These are phyloP conservation scores for Anolis apletophallus DNA, from an alignment of 2,797 vertebrate species.

Conservation along the genomic window DNA sequence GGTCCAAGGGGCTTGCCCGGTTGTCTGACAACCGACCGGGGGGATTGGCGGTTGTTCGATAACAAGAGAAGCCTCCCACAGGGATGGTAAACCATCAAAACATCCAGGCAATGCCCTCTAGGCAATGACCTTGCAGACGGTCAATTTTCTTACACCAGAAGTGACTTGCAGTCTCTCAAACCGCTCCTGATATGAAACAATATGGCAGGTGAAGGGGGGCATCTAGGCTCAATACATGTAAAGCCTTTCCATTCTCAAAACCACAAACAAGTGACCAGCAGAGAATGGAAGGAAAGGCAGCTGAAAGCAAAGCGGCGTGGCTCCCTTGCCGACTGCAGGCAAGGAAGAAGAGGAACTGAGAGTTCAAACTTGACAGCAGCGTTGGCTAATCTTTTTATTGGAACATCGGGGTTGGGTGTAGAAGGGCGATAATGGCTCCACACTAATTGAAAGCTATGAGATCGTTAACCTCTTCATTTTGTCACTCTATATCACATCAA, in stretches of 20 bases:
- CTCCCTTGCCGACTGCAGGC: conserved; percentile 35
- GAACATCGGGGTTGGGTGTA: not conserved
- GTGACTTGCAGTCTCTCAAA: too few species aligned
- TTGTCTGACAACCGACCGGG: too few species aligned
- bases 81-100: too few species aligned
- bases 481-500: not conserved
- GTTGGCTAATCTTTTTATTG: not conserved
- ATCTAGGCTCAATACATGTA: not conserved
- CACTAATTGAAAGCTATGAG: not conserved
- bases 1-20: too few species aligned
- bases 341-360: conserved; percentile 14
- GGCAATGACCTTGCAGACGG: too few species aligned
- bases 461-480: not conserved
- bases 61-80: too few species aligned
- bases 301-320: conserved; percentile 1
- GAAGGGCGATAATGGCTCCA: conserved; percentile 5
- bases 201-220: not conserved
- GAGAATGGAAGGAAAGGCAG: conserved; percentile 36
- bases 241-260: not conserved
- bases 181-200: too few species aligned
- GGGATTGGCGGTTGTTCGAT: too few species aligned
- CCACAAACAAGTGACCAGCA: not conserved
- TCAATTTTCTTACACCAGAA: too few species aligned
- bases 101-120: too few species aligned
- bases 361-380: not conserved